Evolutionary conservation across 2,113 vertebrate genomes (phyloP), one percentile per base, ranked within the genome.

Genomic region (Cariama cristata): DNA sequence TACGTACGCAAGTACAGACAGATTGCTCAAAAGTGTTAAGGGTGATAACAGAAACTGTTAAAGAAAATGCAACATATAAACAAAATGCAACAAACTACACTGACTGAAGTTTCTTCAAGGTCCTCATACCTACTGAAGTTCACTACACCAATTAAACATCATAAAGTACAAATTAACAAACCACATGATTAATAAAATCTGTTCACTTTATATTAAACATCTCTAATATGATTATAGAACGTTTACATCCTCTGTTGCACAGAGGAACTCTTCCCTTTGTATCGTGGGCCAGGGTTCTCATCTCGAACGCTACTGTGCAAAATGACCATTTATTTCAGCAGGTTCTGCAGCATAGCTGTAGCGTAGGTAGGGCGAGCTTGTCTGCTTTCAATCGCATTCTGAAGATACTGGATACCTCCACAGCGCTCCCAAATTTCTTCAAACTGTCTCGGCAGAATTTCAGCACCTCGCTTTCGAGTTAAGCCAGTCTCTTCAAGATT

Each of bases 341-440:
- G 97, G 94, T 97, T 99, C 98, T 99, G 99, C 95, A 99, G 98
- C 99, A 99, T 99, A 58, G 99, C 99, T 0, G 99, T 99, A 22
- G 99, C 99, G 2, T 99, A 99, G 0, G 99, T 99, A 59, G 99
- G 99, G 18, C 99, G 98, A 4, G 99, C 99, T 93, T 99, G 99
- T 22, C 97, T 98, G 98, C 97, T 99, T 96, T 99, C 99, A 28
- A 99, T 99, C 19, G 99, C 99, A 0, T 97, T 98, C 64, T 99
- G 98, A 9, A 99, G 99, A 85, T 99, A 99, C 94, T 99, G 99
- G 81, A 99, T 96, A 5, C 99, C 99, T 11, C 99, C 99, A 12
- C 99, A 99, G 95, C 99, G 99, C 84, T 99, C 99, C 99, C 99
- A 99, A 93, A 99, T 98, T 87, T 99, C 99, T 97, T 99, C 99